Evolutionary conservation across 2,797 vertebrate species (phyloP).

Genomic region (Bradypodion ventrale): DNA sequence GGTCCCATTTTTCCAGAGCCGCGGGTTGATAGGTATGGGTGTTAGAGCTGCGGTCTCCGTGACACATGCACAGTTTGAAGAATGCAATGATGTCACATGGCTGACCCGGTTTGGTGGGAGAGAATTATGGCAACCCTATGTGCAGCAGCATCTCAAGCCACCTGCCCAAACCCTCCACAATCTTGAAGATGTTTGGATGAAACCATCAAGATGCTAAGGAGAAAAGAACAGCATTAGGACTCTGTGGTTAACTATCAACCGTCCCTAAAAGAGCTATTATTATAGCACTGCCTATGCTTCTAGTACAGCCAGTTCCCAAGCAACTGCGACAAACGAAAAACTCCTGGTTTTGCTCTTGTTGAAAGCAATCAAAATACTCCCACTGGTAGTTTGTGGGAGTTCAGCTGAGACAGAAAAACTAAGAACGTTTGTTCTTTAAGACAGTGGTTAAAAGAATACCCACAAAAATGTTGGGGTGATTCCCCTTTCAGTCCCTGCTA

Average conservation of each 20-base stretch:
- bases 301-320: constrained; percentile 22
- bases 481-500: neutral
- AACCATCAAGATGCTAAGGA: neutral
- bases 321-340: constrained; percentile 2
- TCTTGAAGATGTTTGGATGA: neutral
- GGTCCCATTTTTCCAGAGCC: no score
- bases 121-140: no score
- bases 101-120: no score
- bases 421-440: neutral
- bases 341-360: constrained; percentile 11
- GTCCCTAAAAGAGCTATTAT: no score
- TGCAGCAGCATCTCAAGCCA: neutral
- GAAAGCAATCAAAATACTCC: constrained; percentile 14
- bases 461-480: neutral
- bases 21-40: no score
- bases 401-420: neutral
- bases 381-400: constrained; percentile 12
- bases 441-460: constrained; percentile 9
- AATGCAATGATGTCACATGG: no score
- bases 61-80: no score
- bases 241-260: neutral
- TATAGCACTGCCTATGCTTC: neutral
- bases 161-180: neutral
- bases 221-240: neutral
- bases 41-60: no score